Conservation (phyloP, 1,140 invertebrate species). For the Yoshiicerus persimilis region DNA sequence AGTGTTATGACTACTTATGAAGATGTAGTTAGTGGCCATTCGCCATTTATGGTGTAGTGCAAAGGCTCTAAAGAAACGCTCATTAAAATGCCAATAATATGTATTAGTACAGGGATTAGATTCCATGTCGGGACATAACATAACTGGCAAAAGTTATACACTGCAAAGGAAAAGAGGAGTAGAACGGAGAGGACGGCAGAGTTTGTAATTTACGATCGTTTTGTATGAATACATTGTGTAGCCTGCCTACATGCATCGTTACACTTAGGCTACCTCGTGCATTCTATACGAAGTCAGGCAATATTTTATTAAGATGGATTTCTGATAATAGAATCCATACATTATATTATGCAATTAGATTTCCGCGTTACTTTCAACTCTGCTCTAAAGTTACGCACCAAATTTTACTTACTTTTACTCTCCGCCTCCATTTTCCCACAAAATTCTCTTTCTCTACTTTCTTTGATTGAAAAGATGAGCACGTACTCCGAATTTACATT, state of each 20-base stretch:
- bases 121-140: not conserved
- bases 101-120: not conserved
- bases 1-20: not conserved
- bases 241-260: not conserved
- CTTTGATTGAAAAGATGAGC: not conserved
- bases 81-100: not conserved
- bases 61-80: not conserved
- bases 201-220: not conserved
- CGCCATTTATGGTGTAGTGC: not conserved
- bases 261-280: not conserved
- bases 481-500: not conserved
- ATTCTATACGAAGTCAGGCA: not conserved
- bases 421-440: not conserved
- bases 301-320: slow-evolving; percentile 13
- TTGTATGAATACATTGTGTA: not conserved
- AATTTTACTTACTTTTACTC: not conserved
- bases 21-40: not conserved
- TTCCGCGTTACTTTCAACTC: not conserved
- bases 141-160: not conserved
- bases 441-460: not conserved
- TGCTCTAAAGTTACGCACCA: not conserved
- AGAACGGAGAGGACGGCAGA: not conserved
- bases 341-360: not conserved
- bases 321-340: not conserved
- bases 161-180: not conserved